Percentiles rank a stretch among this genome's conserved stretches.
These are phyloP conservation scores for Donacobius atricapilla DNA, from an alignment of 2,113 vertebrate species.

Conservation along the genomic window DNA sequence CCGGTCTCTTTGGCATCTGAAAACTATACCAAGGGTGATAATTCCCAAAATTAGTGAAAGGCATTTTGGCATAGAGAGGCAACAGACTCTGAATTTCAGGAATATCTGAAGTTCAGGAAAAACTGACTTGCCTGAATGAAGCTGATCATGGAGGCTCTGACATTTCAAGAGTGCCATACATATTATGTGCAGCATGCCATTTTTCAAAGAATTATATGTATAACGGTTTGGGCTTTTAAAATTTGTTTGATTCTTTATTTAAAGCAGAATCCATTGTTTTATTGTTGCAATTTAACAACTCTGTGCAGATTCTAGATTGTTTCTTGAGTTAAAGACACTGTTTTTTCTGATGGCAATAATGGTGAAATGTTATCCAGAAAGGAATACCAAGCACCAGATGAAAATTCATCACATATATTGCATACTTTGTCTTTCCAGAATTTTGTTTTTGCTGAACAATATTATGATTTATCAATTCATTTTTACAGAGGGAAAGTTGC, in stretches of 20 bases:
- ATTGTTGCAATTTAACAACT: neutral
- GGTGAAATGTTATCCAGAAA: neutral
- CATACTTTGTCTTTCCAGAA: neutral
- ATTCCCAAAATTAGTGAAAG: neutral
- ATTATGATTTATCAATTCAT: neutral
- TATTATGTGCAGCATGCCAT: neutral
- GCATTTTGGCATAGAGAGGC: neutral
- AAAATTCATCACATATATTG: neutral
- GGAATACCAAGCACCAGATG: rapidly evolving
- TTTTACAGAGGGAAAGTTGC: neutral
- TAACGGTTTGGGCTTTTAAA: rapidly evolving
- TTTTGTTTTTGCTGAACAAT: neutral
- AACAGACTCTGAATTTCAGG: neutral
- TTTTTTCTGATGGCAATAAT: neutral
- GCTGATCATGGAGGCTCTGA: neutral
- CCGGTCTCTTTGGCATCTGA: neutral
- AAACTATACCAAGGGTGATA: neutral
- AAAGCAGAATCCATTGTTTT: neutral
- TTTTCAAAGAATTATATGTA: neutral
- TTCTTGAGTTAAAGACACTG: neutral
- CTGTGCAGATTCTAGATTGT: neutral
- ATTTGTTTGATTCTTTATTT: neutral
- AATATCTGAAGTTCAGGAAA: neutral
- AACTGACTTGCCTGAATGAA: neutral
- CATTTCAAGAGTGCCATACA: neutral